phyloP scores from a whole-genome alignment of 2,888 invertebrate genomes.

The Drosophila seclusa region DNA sequence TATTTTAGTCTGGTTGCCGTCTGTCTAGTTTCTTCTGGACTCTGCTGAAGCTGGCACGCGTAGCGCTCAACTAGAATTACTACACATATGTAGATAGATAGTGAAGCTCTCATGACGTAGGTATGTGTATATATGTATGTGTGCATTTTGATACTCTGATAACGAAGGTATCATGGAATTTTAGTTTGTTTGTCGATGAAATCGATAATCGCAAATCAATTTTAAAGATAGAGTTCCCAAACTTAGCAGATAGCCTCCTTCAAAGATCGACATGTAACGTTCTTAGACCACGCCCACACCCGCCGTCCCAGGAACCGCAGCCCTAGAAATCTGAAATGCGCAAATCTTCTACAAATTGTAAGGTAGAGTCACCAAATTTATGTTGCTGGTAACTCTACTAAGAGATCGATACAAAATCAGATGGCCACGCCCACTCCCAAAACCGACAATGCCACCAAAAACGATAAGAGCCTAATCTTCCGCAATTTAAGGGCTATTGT shows the following conservation, averaged over 20 bases:
- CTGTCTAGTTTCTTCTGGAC: conserved; percentile 46
- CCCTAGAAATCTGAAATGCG: background rate
- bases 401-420: background rate
- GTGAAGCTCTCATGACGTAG: conserved; percentile 27
- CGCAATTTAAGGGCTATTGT: background rate
- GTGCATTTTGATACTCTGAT: background rate
- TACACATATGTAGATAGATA: conserved; percentile 17
- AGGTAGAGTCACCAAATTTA: background rate
- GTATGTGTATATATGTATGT: background rate
- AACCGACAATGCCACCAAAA: background rate
- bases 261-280: no score
- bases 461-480: background rate
- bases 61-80: conserved; percentile 15
- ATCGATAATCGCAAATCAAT: background rate
- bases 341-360: background rate
- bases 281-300: background rate
- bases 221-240: background rate
- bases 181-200: background rate
- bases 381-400: background rate
- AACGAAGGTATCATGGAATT: background rate
- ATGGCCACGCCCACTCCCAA: background rate
- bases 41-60: conserved; percentile 7
- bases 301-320: no score
- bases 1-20: conserved; percentile 45
- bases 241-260: background rate